These are phyloP conservation scores for Agriotes lineatus DNA, from an alignment of 2,888 invertebrate genomes.

Conservation along the genomic window DNA sequence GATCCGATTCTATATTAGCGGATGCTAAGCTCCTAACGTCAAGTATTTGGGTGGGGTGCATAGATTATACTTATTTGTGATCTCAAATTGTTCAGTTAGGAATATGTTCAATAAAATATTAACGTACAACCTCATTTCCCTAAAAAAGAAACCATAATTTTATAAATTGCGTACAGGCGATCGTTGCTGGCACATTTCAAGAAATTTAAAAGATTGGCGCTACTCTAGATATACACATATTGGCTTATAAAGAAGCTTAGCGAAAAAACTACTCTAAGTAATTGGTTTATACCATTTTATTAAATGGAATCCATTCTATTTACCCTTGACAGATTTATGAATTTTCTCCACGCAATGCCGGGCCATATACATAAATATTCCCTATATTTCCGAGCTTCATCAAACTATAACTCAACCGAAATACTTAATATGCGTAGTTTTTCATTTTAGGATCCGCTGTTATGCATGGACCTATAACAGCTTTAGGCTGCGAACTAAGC, in stretches of 20 bases:
- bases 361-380: conserved; percentile 38
- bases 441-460: conserved; percentile 18
- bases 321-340: conserved; percentile 37
- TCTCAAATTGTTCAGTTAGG: too few relatives aligned
- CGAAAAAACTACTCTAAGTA: conserved; percentile 38
- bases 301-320: conserved; percentile 38
- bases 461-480: conserved; percentile 18
- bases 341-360: conserved; percentile 33
- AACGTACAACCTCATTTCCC: too few relatives aligned
- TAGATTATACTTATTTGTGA: too few relatives aligned
- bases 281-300: conserved; percentile 41
- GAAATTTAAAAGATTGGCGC: too few relatives aligned
- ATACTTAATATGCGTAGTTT: conserved; percentile 36
- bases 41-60: background rate
- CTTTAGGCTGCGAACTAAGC: conserved; percentile 14
- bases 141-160: too few relatives aligned
- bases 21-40: background rate
- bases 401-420: conserved; percentile 37
- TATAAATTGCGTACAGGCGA: too few relatives aligned
- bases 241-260: background rate
- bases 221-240: background rate
- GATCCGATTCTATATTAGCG: background rate
- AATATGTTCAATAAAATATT: too few relatives aligned
- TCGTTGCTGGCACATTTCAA: too few relatives aligned
- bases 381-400: conserved; percentile 32